Base-by-base conservation (phyloP, 1,140 invertebrate species). In the Sycophaga agraensis region DNA sequence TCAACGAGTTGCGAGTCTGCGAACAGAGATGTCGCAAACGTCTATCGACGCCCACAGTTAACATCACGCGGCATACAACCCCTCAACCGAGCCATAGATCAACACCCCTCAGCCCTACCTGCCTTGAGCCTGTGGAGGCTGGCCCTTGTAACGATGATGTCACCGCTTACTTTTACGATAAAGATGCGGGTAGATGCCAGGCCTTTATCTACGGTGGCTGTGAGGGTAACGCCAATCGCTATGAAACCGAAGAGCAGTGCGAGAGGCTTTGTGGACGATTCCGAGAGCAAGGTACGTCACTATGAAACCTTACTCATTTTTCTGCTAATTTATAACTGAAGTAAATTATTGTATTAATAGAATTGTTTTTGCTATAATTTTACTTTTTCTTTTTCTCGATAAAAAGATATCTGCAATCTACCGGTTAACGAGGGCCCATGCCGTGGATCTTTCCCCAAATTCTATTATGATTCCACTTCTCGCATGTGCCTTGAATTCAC, bases 161-260 rank as follows among this genome's bases (percentile, higher is more conserved):
- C 40, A 82, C 83, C 0, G 82, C 85, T 19, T 96, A 88, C 84
- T 94, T 89, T 81, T 97, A 88, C 74, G 88, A 95, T 72, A 67
- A 75, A 0, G 72, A 76, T 0, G 76, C 73, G 1, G 78, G 82
- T 37, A 75, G 70, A 8, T 94, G 92, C 71, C 81, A 84, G 28
- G 82, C 86, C 17, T 94, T 95, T 73, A 79, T 85, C 5, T 95
- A 92, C 71, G 87, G 88, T 8, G 92, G 92, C 8, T 95, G 93
- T 73, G 87, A 86, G 46, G 92, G 92, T 43, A 95, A 93, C 71
- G 86, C 86, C 16, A 96, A 96, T 72, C 84, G 89, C 71, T 96
- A 91, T 79, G 73, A 87, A 24, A 82, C 87, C 1, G 86, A 89
- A 70, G 92, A 95, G 73, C 88, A 91, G 54, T 96, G 93, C 72